A percentile compares a stretch with the other conserved stretches of the same genome.
Conservation (phyloP, 2,888 invertebrate genomes). For the Muscina levida region DNA sequence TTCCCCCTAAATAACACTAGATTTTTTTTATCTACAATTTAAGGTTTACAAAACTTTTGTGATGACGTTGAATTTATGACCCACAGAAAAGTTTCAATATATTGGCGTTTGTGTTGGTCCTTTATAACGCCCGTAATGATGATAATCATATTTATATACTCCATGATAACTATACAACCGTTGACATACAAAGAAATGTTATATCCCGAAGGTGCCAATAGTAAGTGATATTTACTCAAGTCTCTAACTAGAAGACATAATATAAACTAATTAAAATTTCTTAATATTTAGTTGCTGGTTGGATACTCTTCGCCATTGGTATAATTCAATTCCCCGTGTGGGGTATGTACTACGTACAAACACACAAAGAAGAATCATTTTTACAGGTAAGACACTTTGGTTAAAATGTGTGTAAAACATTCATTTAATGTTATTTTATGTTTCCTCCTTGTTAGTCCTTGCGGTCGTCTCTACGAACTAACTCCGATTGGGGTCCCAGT, state of each 20-base stretch:
- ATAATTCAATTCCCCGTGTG: slow-evolving; percentile 81
- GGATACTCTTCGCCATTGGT: slow-evolving; percentile 81
- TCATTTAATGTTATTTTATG: too few species aligned
- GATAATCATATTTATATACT: slow-evolving; percentile 85
- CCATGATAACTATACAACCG: slow-evolving; percentile 82
- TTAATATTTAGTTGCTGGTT: slow-evolving; percentile 80
- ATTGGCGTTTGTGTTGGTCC: slow-evolving; percentile 90
- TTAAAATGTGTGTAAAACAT: not conserved
- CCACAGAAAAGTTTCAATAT: slow-evolving; percentile 83
- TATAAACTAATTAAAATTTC: too few species aligned
- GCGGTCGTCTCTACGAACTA: slow-evolving; percentile 73
- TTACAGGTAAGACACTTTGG: slow-evolving; percentile 66
- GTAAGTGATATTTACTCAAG: slow-evolving; percentile 75
- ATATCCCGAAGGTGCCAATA: slow-evolving; percentile 83
- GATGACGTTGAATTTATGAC: slow-evolving; percentile 90
- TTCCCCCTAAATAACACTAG: too few species aligned
- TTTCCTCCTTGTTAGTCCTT: slow-evolving; percentile 48
- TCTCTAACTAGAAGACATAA: too few species aligned
- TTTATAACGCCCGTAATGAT: slow-evolving; percentile 86
- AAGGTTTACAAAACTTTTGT: slow-evolving; percentile 79
- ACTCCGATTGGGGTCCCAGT: slow-evolving; percentile 83
- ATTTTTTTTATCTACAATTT: not conserved
- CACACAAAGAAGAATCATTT: slow-evolving; percentile 66
- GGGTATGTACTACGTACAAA: slow-evolving; percentile 75
- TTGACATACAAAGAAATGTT: slow-evolving; percentile 82